Evolutionary conservation across 2,797 vertebrate genomes (phyloP), one percentile per base, ranked within the genome.

Genomic region (Miopithecus talapoin): DNA sequence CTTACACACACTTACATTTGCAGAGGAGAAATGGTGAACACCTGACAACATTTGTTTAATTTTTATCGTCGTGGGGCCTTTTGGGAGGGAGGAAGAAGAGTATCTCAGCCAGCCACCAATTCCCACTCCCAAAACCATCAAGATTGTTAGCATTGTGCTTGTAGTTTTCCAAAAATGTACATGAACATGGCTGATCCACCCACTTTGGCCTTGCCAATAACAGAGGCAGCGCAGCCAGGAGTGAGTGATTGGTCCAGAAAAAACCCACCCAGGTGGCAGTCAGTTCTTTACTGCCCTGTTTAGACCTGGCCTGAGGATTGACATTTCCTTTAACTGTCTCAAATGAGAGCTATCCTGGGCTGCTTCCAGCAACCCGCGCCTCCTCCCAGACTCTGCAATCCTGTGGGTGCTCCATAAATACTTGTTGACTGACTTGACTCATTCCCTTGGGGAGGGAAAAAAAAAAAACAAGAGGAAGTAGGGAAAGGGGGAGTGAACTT

Each of bases 371-470:
- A 97, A 33, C 91, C 68, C 81, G 24, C 36, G 26, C 68, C 95
- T 95, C 95, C 93, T 97, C 84, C 88, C 87, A 72, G 43, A 81
- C 93, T 74, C 91, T 87, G 83, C 91, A 57, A 36, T 89, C 92
- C 91, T 97, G 97, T 85, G 97, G 96, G 95, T 36, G 19, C 96
- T 97, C 87, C 96, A 93, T 96, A 98, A 98, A 98, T 98, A 96
- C 97, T 98, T 98, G 94, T 92, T 98, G 96, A 98, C 97, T 97
- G 97, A 97, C 83, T 98, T 90, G 93, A 97, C 97, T 97, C 96
- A 86, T 97, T 97, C 97, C 87, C 96, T 91, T 78, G 84, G 12
- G 48, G 87, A 53, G 41, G 33, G 36, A 24, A 59, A 85, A 74
- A 72, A 75, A 50, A 22, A 74, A 76, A 50, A 19, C 22, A 57